These are phyloP conservation scores for Lepidonotus clava DNA, from an alignment of 2,888 invertebrate genomes.

Conservation along the genomic window DNA sequence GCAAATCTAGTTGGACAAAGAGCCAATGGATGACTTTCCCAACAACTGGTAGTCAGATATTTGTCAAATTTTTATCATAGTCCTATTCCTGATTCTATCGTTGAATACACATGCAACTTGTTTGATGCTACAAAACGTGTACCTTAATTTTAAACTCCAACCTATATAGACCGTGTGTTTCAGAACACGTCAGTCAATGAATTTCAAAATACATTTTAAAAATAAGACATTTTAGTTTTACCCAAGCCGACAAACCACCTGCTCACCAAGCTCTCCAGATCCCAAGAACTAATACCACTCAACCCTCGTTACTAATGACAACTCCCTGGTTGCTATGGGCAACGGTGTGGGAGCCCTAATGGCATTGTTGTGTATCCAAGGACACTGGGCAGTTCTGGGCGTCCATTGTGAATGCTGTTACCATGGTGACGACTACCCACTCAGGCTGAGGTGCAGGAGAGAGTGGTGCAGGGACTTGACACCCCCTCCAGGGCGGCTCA, in stretches of 20 bases:
- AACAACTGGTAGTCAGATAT: too few relatives aligned
- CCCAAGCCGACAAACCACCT: background rate
- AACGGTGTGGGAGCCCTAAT: background rate
- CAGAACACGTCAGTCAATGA: too few relatives aligned
- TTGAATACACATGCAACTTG: too few relatives aligned
- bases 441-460: background rate
- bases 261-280: background rate
- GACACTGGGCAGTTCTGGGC: background rate
- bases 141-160: too few relatives aligned
- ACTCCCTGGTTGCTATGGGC: background rate
- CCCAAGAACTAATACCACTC: background rate
- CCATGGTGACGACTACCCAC: background rate
- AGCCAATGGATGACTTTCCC: too few relatives aligned
- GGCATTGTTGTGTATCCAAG: conserved; percentile 50
- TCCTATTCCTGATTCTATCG: too few relatives aligned
- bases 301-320: conserved; percentile 11
- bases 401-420: conserved; percentile 38
- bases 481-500: background rate
- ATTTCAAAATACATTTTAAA: too few relatives aligned
- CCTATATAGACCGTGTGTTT: too few relatives aligned
- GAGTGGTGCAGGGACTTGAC: background rate
- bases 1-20: too few relatives aligned
- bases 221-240: too few relatives aligned
- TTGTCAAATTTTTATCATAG: too few relatives aligned
- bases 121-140: too few relatives aligned